These are phyloP conservation scores for Odontothrips loti DNA, from an alignment of 2,888 invertebrate genomes.

Conservation along the genomic window DNA sequence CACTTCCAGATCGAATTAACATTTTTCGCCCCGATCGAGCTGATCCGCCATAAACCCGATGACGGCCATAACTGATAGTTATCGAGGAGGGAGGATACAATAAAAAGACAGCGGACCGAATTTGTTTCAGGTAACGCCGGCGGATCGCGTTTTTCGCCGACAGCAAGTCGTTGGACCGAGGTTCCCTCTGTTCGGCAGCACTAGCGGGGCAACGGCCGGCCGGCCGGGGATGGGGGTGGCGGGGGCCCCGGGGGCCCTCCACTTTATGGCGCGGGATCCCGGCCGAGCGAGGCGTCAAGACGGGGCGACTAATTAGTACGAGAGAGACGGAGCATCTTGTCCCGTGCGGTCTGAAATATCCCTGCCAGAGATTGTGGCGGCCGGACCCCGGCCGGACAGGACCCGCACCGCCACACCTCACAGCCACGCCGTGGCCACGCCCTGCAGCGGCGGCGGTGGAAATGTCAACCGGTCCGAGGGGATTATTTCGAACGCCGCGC, in stretches of 20 bases:
- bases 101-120: too few species aligned
- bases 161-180: too few species aligned
- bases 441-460: background rate
- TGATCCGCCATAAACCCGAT: background rate
- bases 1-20: background rate
- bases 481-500: conserved; percentile 2
- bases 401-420: background rate
- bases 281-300: background rate
- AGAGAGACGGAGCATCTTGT: background rate
- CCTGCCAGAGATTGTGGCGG: background rate
- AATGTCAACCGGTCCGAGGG: conserved; percentile 22
- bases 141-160: too few species aligned
- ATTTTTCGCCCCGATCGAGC: background rate
- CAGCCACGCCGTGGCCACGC: background rate
- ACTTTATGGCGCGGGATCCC: background rate
- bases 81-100: too few species aligned
- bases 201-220: too few species aligned
- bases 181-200: too few species aligned
- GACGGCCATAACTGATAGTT: background rate
- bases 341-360: conserved; percentile 11
- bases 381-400: background rate
- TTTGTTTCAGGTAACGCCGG: too few species aligned
- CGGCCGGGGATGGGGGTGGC: too few species aligned
- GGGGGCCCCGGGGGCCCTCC: background rate
- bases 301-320: background rate